Percentiles rank a stretch among this genome's conserved stretches.
These are phyloP conservation scores for Rhorus exstirpatorius DNA, from an alignment of 2,888 invertebrate genomes.

Conservation along the genomic window DNA sequence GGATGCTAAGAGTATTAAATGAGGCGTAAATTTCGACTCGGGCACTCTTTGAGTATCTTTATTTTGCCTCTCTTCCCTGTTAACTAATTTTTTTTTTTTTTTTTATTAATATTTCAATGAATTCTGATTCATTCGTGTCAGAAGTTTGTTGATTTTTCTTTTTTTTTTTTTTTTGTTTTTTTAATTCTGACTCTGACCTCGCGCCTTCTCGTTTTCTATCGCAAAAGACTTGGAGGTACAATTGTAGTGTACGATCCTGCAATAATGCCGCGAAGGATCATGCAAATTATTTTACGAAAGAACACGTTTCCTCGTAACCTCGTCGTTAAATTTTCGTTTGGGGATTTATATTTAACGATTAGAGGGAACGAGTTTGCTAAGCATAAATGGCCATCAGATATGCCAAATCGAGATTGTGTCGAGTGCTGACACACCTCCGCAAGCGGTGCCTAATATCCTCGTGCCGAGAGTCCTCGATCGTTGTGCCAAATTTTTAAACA, in stretches of 20 bases:
- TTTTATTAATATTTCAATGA: no score
- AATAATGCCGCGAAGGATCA: conserved; percentile 28
- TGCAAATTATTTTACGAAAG: conserved; percentile 37
- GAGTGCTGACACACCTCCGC: conserved; percentile 54
- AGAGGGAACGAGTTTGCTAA: conserved; percentile 20
- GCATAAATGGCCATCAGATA: conserved; percentile 56
- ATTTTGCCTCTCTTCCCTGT: no score
- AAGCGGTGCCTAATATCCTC: conserved; percentile 42
- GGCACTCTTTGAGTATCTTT: no score
- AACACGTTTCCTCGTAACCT: conserved; percentile 39
- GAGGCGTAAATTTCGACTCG: no score
- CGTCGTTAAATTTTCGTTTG: conserved; percentile 13
- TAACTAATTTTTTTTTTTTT: no score
- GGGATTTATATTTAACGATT: conserved; percentile 49
- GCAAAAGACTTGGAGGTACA: conserved; percentile 14
- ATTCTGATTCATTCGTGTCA: no score
- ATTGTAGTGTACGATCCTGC: not conserved
- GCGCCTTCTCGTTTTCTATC: no score
- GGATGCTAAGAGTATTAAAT: no score
- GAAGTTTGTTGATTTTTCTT: no score
- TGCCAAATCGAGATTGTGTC: conserved; percentile 62
- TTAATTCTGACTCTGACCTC: no score
- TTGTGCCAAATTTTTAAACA: no score
- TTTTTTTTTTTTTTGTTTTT: no score
- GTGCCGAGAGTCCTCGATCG: conserved; percentile 15